Evolutionary conservation across 2,888 invertebrate genomes (phyloP).

Genomic region (Erebia epiphron): DNA sequence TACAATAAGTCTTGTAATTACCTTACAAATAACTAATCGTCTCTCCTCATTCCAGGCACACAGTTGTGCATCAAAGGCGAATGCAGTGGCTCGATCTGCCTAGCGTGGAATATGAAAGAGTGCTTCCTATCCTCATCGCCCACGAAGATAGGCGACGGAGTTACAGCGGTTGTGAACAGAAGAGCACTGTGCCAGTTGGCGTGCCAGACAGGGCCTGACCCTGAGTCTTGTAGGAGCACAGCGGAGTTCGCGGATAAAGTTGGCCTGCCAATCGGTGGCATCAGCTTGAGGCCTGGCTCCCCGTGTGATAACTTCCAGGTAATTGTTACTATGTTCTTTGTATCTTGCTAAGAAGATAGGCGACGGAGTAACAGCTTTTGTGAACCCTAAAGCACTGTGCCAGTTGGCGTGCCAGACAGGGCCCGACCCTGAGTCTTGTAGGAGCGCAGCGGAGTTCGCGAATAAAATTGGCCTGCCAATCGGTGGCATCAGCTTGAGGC

Average conservation of each 20-base stretch:
- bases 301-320: constrained; percentile 99
- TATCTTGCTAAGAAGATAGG: too few species aligned
- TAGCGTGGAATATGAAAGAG: constrained; percentile 96
- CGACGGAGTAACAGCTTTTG: constrained; percentile 81
- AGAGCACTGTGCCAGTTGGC: constrained; percentile 97
- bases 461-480: constrained; percentile 86
- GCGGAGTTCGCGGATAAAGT: constrained; percentile 91
- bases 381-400: constrained; percentile 93
- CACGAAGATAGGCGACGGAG: constrained; percentile 77
- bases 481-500: constrained; percentile 93
- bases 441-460: constrained; percentile 95
- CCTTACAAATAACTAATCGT: too few species aligned
- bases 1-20: too few species aligned
- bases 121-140: constrained; percentile 95
- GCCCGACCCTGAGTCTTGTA: constrained; percentile 87
- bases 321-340: constrained; percentile 35
- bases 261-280: constrained; percentile 90
- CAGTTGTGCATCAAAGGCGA: constrained; percentile 94
- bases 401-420: constrained; percentile 98
- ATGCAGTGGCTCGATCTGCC: constrained; percentile 97
- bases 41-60: constrained; percentile 67
- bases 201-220: constrained; percentile 93
- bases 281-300: constrained; percentile 95
- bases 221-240: constrained; percentile 91
- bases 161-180: constrained; percentile 87